A percentile compares a stretch with the other conserved stretches of the same genome.
Conservation (phyloP, 2,888 invertebrate species). For the Cephus pygmeus region DNA sequence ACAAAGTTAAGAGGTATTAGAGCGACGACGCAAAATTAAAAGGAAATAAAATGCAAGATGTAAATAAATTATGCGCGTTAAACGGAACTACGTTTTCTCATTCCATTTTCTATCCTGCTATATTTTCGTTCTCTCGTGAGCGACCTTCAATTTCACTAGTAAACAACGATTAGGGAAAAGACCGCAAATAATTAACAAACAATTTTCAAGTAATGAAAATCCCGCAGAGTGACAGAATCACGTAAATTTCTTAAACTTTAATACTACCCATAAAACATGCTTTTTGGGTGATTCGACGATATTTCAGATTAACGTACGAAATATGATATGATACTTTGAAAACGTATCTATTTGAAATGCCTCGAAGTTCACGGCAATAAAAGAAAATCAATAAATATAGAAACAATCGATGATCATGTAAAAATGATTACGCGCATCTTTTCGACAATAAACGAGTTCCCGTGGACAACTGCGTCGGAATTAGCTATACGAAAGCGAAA, state of each 20-base stretch:
- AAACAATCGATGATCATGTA: constrained; percentile 25
- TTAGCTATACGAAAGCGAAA: constrained; percentile 21
- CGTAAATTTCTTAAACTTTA: neutral
- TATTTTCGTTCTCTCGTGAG: neutral
- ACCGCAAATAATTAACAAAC: neutral
- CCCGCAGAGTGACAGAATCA: neutral
- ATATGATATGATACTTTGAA: neutral
- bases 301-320: neutral
- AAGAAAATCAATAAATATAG: constrained; percentile 38
- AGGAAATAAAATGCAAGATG: neutral
- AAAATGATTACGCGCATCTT: constrained; percentile 6
- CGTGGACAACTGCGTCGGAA: constrained; percentile 12
- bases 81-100: neutral
- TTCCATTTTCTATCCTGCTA: neutral
- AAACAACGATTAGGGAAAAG: neutral
- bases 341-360: constrained; percentile 17
- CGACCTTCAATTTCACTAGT: too few relatives aligned
- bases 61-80: neutral
- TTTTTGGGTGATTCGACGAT: neutral
- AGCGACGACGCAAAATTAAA: neutral
- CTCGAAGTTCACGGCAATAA: constrained; percentile 26
- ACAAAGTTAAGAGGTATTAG: neutral
- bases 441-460: neutral
- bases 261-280: neutral
- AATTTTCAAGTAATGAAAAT: neutral